Conservation (phyloP, 2,888 invertebrate genomes). For the Rhamphomyia laevipes region DNA sequence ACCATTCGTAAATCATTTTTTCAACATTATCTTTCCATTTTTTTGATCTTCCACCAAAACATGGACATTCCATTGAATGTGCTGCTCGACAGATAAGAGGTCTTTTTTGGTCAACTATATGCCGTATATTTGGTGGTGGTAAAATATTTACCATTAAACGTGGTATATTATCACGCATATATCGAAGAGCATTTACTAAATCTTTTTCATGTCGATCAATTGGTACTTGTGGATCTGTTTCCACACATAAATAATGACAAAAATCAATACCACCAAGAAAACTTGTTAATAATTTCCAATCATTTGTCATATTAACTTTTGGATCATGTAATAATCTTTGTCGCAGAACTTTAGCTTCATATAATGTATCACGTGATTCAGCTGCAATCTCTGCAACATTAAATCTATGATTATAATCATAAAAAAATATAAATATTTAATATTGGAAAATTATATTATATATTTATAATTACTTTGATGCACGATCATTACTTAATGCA, state of each 20-base stretch:
- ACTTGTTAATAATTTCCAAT: constrained; percentile 52
- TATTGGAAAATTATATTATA: no score
- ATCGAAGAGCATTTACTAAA: constrained; percentile 36
- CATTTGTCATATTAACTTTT: constrained; percentile 41
- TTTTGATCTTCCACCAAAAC: constrained; percentile 38
- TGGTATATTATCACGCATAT: constrained; percentile 45
- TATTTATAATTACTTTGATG: constrained; percentile 18
- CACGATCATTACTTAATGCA: constrained; percentile 19
- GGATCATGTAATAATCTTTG: constrained; percentile 42
- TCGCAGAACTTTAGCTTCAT: constrained; percentile 44
- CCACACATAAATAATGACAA: constrained; percentile 44
- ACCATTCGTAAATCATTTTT: constrained; percentile 43
- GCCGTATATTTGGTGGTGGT: constrained; percentile 40
- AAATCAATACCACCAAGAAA: constrained; percentile 52
- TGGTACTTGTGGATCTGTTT: constrained; percentile 32
- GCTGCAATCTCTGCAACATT: constrained; percentile 50
- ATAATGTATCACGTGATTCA: constrained; percentile 44
- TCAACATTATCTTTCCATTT: constrained; percentile 13
- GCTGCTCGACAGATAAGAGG: constrained; percentile 36
- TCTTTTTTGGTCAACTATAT: constrained; percentile 23
- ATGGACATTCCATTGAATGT: constrained; percentile 44
- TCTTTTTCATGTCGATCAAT: constrained; percentile 40
- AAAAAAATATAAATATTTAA: no score
- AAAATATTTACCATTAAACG: constrained; percentile 46
- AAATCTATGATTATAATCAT: constrained; percentile 26